Base-by-base conservation (phyloP, 2,888 invertebrate genomes). In the Thymelicus lineola region DNA sequence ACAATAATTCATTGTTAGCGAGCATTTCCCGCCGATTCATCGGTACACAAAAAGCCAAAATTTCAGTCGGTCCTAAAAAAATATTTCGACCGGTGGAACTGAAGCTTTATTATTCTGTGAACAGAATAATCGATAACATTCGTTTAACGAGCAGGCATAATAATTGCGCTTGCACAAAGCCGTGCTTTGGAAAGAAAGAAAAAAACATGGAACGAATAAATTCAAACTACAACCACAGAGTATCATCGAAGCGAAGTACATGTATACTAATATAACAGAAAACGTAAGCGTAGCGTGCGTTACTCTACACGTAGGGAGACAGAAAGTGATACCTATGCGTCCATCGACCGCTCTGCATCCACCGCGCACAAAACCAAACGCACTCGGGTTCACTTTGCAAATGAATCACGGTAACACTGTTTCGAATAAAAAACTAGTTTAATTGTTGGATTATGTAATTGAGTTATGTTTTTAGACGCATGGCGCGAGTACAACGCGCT, bases 401-500 rank as follows among this genome's bases (percentile, higher is more conserved):
- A 62, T 60, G 70, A 66, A 75, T 50, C 75, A 77, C 76, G 74
- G 70, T 76, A 75, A 71, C 73, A 75, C 62, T 59, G 58, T 75
- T 71, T 69, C 63, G 60, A 45, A 53, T 55, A 38, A 46, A 35
- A 61, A 61, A 67, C 66, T 60, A 67, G 60, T 60, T 67, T 67
- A 60, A 67, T 53, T 67, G 69, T 74, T 71, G 73, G 78, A 81
- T 88, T 89, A 90, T 89, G 83, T 90, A 89, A 89, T 83, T 84
- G 78, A 75, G 73, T 75, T 76, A 78, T 74, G 79, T 80, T 75
- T 76, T 77, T 69, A 76, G 83, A 81, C 81, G 88, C 91, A 89
- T 90, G 90, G 85, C 86, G 88, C 91, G 89, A 82, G 82, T 71
- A 74, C 73, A 81, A 75, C 91, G 91, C 89, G 89, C 88, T 84